These are phyloP conservation scores for Adelges cooleyi DNA, from an alignment of 1,140 invertebrate genomes.

Conservation along the genomic window DNA sequence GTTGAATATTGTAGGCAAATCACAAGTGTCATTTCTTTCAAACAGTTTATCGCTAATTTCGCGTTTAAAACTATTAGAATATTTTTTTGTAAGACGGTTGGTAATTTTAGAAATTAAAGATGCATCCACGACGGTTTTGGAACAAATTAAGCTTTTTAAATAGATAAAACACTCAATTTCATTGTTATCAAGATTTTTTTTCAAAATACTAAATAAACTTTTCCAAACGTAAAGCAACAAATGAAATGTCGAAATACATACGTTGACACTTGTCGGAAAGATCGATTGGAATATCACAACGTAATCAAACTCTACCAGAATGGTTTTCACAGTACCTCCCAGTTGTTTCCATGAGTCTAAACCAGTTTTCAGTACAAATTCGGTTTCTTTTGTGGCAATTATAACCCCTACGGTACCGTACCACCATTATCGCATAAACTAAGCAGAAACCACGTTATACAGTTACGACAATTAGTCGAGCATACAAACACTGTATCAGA, in stretches of 20 bases:
- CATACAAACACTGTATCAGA: neutral
- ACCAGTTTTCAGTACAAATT: neutral
- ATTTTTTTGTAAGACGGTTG: no score
- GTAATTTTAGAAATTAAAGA: no score
- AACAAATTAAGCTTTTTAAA: neutral
- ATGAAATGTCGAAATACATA: constrained; percentile 8
- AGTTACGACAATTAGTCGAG: neutral
- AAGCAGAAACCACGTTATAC: constrained; percentile 6
- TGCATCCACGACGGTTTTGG: no score
- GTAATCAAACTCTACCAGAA: neutral
- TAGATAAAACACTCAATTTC: neutral
- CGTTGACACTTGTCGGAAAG: neutral
- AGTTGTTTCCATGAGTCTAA: neutral
- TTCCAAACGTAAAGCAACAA: neutral
- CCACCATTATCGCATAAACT: neutral
- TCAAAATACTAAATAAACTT: neutral
- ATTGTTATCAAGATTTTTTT: neutral
- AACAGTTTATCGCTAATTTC: no score
- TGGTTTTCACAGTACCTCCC: neutral
- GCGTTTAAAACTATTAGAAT: no score
- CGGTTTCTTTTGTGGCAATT: neutral
- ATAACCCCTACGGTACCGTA: neutral
- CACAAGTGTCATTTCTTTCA: no score
- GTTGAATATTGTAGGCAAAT: neutral
- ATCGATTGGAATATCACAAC: neutral